Evolutionary conservation across 2,888 invertebrate genomes (phyloP), one percentile per base, ranked within the genome.

Genomic region (Pseudolycoriella hygida): DNA sequence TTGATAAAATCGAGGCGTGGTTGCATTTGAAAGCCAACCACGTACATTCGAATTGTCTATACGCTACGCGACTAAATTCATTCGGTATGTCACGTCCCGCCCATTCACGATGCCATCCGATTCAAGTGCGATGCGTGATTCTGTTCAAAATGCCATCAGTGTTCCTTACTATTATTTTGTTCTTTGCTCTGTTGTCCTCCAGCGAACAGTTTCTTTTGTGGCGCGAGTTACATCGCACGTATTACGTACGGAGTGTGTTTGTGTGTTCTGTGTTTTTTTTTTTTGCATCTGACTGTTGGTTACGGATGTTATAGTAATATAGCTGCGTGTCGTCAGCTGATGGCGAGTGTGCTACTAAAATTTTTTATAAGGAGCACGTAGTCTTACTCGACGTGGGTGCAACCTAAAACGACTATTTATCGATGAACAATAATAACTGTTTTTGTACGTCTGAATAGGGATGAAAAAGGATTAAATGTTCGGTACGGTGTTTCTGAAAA

Each of bases 191-290:
- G 25, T n/a, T 25, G 25, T 25, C 25, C 25, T 25, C 25, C n/a
- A 10, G 12, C 34, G 5, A 43, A 19, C 44, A 44, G 64, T 64
- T 64, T 61, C 61, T 59, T 61, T 63, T 63, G 62, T 61, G 62
- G 63, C 63, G 61, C 62, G 63, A 61, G 61, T 62, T 61, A 64
- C 61, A 63, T 61, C 61, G 61, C 61, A 62, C 62, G 63, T 62
- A 37, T 25, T 15, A 20, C 15, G 4, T 40, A 17, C 4, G 17
- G 17, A 19, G 17, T 25, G 25, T 25, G 25, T 25, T 25, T 25
- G 25, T 38, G 14, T 38, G 12, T 38, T 38, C 10, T 38, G 10
- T 14, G 12, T 34, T 34, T 4, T 38, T 15, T 38, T 38, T 38
- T 15, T 38, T 38, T 38, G 14, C 17, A 17, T 38, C 17, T 38